Conservation (phyloP, 2,113 vertebrate species). For the Haplotaxodon microlepis region DNA sequence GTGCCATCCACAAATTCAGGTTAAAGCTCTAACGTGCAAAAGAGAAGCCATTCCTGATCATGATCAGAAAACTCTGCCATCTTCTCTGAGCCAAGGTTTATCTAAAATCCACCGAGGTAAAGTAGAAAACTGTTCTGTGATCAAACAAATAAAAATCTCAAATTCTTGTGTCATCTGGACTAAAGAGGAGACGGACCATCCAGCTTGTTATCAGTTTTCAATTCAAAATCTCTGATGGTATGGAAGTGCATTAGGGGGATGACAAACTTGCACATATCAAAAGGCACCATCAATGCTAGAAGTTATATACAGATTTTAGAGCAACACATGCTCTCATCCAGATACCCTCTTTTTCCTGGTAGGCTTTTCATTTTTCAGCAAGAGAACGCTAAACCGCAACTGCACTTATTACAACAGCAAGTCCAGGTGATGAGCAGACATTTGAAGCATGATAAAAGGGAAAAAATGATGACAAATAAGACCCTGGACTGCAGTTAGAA, state of each 20-base stretch:
- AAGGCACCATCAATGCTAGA: neutral
- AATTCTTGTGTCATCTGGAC: neutral
- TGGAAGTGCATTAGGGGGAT: neutral
- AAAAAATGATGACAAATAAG: neutral
- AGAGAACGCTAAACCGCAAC: accelerated
- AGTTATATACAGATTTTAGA: neutral
- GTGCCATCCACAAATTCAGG: neutral
- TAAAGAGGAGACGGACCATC: neutral
- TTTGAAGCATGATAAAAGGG: neutral
- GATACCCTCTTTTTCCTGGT: neutral
- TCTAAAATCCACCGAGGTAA: neutral
- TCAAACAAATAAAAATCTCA: neutral
- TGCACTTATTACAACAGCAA: neutral
- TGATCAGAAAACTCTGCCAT: neutral
- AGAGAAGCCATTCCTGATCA: neutral
- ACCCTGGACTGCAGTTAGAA: neutral
- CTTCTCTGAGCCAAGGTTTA: neutral
- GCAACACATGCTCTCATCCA: neutral
- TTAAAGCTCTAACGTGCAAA: neutral
- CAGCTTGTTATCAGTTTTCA: neutral
- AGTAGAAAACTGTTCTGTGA: neutral
- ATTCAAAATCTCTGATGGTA: neutral
- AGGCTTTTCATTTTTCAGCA: neutral
- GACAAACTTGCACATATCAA: neutral
- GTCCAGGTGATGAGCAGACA: neutral